phyloP scores from a whole-genome alignment of 2,113 vertebrate genomes.

The Mastomys coucha region DNA sequence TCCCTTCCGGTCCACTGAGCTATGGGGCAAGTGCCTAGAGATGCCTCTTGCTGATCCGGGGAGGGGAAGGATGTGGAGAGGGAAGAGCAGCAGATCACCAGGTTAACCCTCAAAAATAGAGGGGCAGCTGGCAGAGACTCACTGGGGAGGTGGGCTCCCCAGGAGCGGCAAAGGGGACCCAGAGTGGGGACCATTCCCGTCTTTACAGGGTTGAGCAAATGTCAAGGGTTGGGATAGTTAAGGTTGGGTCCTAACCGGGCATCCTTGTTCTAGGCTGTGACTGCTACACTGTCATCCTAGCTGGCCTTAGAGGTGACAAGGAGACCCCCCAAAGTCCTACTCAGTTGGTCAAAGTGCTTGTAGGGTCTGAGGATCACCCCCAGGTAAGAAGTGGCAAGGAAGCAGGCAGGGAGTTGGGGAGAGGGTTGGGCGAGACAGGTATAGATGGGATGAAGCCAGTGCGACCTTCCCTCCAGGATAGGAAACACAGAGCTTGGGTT shows the following conservation, averaged over 20 bases:
- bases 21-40: neutral
- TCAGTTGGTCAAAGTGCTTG: constrained; percentile 75
- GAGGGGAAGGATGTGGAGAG: neutral
- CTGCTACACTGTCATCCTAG: neutral
- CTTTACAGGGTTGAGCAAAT: neutral
- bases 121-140: neutral
- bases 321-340: neutral
- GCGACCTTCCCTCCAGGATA: neutral
- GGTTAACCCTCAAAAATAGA: neutral
- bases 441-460: neutral
- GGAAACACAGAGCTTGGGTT: neutral
- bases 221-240: neutral
- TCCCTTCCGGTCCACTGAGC: neutral
- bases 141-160: neutral
- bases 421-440: neutral
- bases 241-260: neutral
- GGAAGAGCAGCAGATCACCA: neutral
- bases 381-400: neutral
- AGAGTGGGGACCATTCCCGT: neutral
- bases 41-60: neutral
- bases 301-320: neutral
- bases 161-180: neutral
- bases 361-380: constrained; percentile 2
- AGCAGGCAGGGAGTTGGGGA: neutral
- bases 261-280: neutral